Evolutionary conservation across 2,113 vertebrate species (phyloP).

Genomic region (Amphiprion ocellaris): DNA sequence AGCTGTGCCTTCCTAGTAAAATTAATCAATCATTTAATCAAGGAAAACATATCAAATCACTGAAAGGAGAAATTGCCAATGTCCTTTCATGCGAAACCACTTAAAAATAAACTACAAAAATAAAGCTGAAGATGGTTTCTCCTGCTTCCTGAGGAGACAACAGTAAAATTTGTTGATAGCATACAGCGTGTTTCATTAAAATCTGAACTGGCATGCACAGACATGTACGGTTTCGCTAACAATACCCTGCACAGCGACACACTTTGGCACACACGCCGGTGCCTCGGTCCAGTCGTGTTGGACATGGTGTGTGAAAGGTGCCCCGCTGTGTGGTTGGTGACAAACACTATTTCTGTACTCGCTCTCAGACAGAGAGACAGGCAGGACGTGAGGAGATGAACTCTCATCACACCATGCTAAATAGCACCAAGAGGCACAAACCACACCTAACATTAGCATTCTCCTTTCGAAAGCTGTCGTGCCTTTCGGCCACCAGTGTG

Average conservation of each 20-base stretch:
- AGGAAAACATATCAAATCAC: not conserved
- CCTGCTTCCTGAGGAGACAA: not conserved
- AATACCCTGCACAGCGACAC: slow-evolving; percentile 33
- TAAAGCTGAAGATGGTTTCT: not conserved
- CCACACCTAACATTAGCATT: slow-evolving; percentile 65
- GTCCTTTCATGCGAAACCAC: not conserved
- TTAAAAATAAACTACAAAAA: slow-evolving; percentile 1
- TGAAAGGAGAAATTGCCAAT: not conserved
- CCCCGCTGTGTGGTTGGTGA: slow-evolving; percentile 68
- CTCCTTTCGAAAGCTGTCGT: slow-evolving; percentile 51
- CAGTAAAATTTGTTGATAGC: not conserved
- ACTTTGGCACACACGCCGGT: slow-evolving; percentile 33
- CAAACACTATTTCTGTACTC: slow-evolving; percentile 75
- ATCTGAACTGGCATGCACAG: not conserved
- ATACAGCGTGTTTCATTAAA: not conserved
- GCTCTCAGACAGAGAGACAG: slow-evolving; percentile 50
- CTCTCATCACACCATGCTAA: slow-evolving; percentile 66
- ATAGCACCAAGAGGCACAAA: slow-evolving; percentile 61
- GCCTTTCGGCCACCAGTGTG: slow-evolving; percentile 36
- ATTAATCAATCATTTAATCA: not conserved
- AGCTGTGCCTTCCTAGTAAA: not conserved
- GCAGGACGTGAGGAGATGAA: slow-evolving; percentile 67
- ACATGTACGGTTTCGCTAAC: not conserved
- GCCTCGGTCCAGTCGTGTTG: slow-evolving; percentile 55
- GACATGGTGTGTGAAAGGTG: slow-evolving; percentile 67